A percentile compares a stretch with the other conserved stretches of the same genome.
phyloP scores from a whole-genome alignment of 2,888 invertebrate genomes.

The Sabatieria punctata region DNA sequence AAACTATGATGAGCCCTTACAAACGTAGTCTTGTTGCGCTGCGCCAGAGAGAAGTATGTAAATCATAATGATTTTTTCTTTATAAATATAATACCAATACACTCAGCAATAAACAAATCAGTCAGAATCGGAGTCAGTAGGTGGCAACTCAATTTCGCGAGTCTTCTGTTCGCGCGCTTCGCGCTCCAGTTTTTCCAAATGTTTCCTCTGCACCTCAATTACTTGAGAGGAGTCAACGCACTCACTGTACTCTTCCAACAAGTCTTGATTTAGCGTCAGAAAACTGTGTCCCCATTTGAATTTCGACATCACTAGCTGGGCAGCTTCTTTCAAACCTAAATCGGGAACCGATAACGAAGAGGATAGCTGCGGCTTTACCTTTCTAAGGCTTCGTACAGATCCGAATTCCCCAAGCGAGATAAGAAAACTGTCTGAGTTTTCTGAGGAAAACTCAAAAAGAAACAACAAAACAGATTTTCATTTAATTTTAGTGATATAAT shows the following conservation, averaged over 20 bases:
- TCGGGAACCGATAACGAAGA: constrained; percentile 1
- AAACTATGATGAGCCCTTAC: no score
- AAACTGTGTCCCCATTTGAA: constrained; percentile 92
- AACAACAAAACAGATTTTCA: no score
- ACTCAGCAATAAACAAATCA: no score
- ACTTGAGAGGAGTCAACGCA: constrained; percentile 62
- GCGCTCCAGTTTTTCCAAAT: constrained; percentile 40
- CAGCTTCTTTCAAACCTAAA: constrained; percentile 48
- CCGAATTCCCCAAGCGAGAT: not conserved
- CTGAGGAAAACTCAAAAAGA: no score
- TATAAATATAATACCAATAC: no score
- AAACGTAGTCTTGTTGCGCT: no score
- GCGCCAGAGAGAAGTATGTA: no score
- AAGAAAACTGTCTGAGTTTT: not conserved
- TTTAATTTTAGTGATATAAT: no score
- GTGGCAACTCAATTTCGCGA: constrained; percentile 11
- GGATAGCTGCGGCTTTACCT: no score
- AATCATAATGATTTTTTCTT: no score
- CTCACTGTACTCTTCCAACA: constrained; percentile 56
- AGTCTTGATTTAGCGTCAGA: constrained; percentile 58
- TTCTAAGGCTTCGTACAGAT: no score
- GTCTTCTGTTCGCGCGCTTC: constrained; percentile 37
- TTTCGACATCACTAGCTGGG: constrained; percentile 60
- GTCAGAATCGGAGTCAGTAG: no score
- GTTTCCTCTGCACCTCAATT: constrained; percentile 51